phyloP scores from a whole-genome alignment of 1,140 invertebrate species.

The Dendroctonus ponderosae region DNA sequence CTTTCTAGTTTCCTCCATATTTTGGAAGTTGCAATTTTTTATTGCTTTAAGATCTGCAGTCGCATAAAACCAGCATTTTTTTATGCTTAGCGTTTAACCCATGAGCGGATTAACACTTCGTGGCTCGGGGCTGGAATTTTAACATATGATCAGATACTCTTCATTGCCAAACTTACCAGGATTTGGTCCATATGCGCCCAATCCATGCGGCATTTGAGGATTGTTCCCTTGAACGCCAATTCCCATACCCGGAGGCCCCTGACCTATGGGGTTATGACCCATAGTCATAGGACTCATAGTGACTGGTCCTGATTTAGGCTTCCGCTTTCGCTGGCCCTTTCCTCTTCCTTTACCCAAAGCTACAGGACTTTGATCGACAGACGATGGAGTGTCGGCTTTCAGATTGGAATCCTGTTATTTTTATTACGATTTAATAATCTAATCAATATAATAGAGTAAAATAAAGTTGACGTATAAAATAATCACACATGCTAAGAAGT shows the following conservation, averaged over 20 bases:
- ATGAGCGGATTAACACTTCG: too few species aligned
- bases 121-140: too few species aligned
- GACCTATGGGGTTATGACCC: constrained; percentile 51
- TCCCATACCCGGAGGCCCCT: constrained; percentile 49
- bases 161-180: constrained; percentile 11
- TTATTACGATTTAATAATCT: too few species aligned
- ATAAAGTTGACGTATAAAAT: too few species aligned
- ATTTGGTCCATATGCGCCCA: constrained; percentile 41
- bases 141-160: too few species aligned
- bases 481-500: too few species aligned
- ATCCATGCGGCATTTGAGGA: constrained; percentile 39
- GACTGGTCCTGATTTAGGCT: constrained; percentile 42
- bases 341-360: constrained; percentile 52
- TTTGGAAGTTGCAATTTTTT: too few species aligned
- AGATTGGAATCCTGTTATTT: constrained; percentile 22
- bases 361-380: constrained; percentile 59
- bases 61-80: too few species aligned
- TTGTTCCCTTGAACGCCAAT: constrained; percentile 41
- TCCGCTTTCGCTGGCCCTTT: constrained; percentile 52
- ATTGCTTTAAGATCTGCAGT: too few species aligned
- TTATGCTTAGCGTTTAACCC: too few species aligned
- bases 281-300: constrained; percentile 44
- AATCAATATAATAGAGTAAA: too few species aligned
- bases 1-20: too few species aligned
- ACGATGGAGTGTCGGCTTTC: constrained; percentile 59